phyloP scores from a whole-genome alignment of 2,888 invertebrate genomes.

The Operophtera brumata region DNA sequence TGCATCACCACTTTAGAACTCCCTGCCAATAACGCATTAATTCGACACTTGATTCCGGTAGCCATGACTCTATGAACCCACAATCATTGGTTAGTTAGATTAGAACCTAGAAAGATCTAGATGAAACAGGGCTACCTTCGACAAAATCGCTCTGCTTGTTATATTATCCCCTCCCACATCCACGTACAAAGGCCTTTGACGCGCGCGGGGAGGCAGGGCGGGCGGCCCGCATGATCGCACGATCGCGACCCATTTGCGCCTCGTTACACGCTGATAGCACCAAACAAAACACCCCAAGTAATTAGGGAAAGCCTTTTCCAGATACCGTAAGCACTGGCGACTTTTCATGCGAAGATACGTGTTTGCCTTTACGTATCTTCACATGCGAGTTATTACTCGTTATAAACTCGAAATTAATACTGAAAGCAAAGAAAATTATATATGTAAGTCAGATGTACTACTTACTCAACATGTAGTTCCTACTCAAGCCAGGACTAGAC shows the following conservation, averaged over 20 bases:
- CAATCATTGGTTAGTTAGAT: not conserved
- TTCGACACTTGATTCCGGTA: no score
- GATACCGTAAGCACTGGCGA: slow-evolving; percentile 74
- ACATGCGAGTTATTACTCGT: no score
- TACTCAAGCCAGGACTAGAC: no score
- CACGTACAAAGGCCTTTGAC: slow-evolving; percentile 79
- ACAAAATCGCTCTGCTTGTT: slow-evolving; percentile 40
- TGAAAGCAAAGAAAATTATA: no score
- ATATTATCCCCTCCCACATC: slow-evolving; percentile 35
- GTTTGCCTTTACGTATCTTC: slow-evolving; percentile 12
- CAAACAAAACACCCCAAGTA: slow-evolving; percentile 80
- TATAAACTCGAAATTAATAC: no score
- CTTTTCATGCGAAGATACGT: slow-evolving; percentile 38
- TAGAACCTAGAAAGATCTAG: no score
- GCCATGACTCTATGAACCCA: not conserved
- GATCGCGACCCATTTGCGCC: slow-evolving; percentile 79
- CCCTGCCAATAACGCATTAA: no score
- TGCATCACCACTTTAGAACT: no score
- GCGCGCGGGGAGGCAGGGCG: slow-evolving; percentile 52
- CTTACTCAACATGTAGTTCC: no score
- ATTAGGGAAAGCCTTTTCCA: slow-evolving; percentile 79
- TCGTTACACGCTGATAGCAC: slow-evolving; percentile 79
- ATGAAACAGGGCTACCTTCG: no score
- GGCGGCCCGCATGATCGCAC: slow-evolving; percentile 78
- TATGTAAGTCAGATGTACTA: no score